Percentiles rank a stretch among this genome's conserved stretches.
Evolutionary conservation across 1,140 invertebrate species (phyloP).

Genomic region (Carposina sasakii): DNA sequence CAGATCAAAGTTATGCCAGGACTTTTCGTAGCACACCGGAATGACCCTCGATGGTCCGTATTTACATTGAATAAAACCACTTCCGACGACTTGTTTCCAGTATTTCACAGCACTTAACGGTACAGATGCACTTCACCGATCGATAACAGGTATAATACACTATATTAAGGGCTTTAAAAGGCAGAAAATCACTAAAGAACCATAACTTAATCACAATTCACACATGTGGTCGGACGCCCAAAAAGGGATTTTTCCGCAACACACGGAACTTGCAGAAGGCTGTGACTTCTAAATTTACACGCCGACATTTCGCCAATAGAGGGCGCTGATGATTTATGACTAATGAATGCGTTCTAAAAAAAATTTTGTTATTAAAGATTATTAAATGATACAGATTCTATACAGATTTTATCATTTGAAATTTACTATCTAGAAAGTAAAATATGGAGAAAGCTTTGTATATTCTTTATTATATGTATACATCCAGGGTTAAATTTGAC

Average conservation of each 20-base stretch:
- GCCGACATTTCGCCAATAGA: constrained; percentile 53
- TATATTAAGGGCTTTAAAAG: constrained; percentile 39
- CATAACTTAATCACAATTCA: constrained; percentile 70
- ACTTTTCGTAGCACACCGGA: constrained; percentile 59
- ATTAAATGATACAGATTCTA: too few species aligned
- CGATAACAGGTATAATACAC: constrained; percentile 40
- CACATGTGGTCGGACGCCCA: constrained; percentile 74
- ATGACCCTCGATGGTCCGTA: constrained; percentile 65
- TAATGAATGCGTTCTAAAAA: constrained; percentile 36
- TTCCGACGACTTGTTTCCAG: constrained; percentile 60
- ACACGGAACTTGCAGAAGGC: constrained; percentile 69
- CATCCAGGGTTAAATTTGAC: too few species aligned
- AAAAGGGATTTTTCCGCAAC: constrained; percentile 73
- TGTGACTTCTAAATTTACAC: constrained; percentile 70
- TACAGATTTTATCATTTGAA: too few species aligned
- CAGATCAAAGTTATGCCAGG: constrained; percentile 51
- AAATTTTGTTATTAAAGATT: too few species aligned
- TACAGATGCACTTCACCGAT: constrained; percentile 45
- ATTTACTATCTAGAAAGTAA: too few species aligned
- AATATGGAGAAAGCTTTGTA: too few species aligned
- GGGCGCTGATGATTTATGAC: constrained; percentile 43
- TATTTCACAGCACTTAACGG: constrained; percentile 47
- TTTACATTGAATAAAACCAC: constrained; percentile 71
- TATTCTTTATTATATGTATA: too few species aligned
- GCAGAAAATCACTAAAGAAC: constrained; percentile 62